Evolutionary conservation across 2,888 invertebrate genomes (phyloP).

Genomic region (Bombyx huttoni): DNA sequence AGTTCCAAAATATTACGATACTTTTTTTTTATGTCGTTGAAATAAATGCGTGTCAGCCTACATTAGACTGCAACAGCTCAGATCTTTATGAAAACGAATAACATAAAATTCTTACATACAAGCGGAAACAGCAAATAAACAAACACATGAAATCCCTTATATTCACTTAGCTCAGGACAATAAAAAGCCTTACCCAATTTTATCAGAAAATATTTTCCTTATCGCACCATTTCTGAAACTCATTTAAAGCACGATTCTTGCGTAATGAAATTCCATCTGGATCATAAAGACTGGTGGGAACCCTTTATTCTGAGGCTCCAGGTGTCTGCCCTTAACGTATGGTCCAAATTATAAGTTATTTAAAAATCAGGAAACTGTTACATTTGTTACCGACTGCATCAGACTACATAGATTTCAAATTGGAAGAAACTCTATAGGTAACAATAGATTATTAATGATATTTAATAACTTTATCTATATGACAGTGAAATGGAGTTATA

Average conservation of each 20-base stretch:
- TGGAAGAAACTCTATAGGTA: too few species aligned
- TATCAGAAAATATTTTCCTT: slow-evolving; percentile 3
- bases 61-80: not conserved
- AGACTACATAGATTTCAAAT: too few species aligned
- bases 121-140: not conserved
- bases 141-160: not conserved
- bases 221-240: slow-evolving; percentile 10
- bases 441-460: too few species aligned
- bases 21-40: too few species aligned
- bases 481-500: too few species aligned
- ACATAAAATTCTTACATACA: not conserved
- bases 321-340: slow-evolving; percentile 6
- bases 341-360: slow-evolving; percentile 1
- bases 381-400: too few species aligned
- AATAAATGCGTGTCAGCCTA: too few species aligned
- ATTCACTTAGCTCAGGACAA: not conserved
- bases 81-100: not conserved
- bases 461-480: too few species aligned
- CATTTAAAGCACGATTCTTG: slow-evolving; percentile 28
- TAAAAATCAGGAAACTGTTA: too few species aligned
- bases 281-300: slow-evolving; percentile 25
- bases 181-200: not conserved
- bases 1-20: too few species aligned
- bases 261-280: slow-evolving; percentile 39
- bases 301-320: slow-evolving; percentile 17